Base-by-base conservation (phyloP, 2,797 vertebrate species). In the Pelochelys cantorii region DNA sequence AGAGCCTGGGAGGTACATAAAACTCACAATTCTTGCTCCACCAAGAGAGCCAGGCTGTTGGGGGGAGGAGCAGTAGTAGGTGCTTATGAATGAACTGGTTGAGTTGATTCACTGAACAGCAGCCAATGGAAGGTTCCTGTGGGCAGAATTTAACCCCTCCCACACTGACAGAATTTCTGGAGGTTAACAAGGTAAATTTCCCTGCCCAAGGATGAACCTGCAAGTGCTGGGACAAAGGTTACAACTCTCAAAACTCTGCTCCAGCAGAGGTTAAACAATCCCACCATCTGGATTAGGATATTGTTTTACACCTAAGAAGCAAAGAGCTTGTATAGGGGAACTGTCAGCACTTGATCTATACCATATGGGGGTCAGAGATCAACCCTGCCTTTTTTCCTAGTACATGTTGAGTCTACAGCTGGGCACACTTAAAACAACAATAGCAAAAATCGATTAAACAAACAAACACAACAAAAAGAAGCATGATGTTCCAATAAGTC, bases 381-480 rank as follows among this genome's bases (percentile, higher is more conserved):
- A 83, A 27, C 9, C 86, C 94, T 78, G 1, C 1, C 6, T 10
- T 12, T 87, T 87, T 37, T 13, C 77, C n/a, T n/a, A 25, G 17
- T 79, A 37, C n/a, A 11, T 13, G 27, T 4, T 75, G 42, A 52
- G 74, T 77, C 48, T 48, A 14, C 86, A 25, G 17, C 68, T 85
- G 10, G 9, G 5, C 92, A 91, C 78, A 94, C 78, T 60, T 62
- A 29, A 84, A 87, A 79, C 79, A 84, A 22, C 42, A 48, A 48
- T 48, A 8, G 7, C 42, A 68, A 9, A 68, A 71, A 53, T 20
- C 1, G 59, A 62, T 88, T 93, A 37, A 86, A n/a, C 34, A 79
- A 68, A 34, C 34, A 34, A 96, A 96, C 96, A 84, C 79, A 89
- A 25, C 57, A 11, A 27, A 85, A 88, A 93, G 74, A 55, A 31